Conservation (phyloP, 2,888 invertebrate genomes). For the Dryomyza anilis region DNA sequence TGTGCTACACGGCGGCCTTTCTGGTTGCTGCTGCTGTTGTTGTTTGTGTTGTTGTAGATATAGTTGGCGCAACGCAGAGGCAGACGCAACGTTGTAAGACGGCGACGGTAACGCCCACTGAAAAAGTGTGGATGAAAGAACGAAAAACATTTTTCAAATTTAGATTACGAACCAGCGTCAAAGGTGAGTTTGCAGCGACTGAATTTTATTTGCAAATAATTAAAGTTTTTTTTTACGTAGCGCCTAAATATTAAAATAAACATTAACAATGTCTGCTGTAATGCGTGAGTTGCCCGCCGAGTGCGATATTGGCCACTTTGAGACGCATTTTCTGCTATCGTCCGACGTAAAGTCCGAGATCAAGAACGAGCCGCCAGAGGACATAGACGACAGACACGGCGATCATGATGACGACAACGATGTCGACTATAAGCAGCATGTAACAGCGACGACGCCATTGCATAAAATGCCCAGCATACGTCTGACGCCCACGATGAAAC, state of each 20-base stretch:
- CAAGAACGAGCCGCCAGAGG: constrained; percentile 42
- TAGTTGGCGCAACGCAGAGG: not conserved
- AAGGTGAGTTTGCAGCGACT: not conserved
- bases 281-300: constrained; percentile 38
- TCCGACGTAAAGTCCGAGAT: constrained; percentile 37
- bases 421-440: not conserved
- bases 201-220: not conserved
- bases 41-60: too few species aligned
- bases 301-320: constrained; percentile 24
- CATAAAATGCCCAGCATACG: constrained; percentile 45
- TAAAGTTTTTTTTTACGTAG: constrained; percentile 1
- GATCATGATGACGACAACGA: not conserved
- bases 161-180: not conserved
- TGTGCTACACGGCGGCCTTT: too few species aligned
- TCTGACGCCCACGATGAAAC: constrained; percentile 50
- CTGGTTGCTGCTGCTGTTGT: too few species aligned
- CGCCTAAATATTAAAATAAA: constrained; percentile 19
- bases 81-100: not conserved
- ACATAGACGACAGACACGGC: constrained; percentile 42
- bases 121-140: constrained; percentile 29
- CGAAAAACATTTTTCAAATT: constrained; percentile 13
- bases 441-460: too few species aligned
- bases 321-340: constrained; percentile 8
- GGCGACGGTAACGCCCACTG: constrained; percentile 34
- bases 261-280: constrained; percentile 33